These are phyloP conservation scores for Zelleria hepariella DNA, from an alignment of 2,888 invertebrate genomes.

Conservation along the genomic window DNA sequence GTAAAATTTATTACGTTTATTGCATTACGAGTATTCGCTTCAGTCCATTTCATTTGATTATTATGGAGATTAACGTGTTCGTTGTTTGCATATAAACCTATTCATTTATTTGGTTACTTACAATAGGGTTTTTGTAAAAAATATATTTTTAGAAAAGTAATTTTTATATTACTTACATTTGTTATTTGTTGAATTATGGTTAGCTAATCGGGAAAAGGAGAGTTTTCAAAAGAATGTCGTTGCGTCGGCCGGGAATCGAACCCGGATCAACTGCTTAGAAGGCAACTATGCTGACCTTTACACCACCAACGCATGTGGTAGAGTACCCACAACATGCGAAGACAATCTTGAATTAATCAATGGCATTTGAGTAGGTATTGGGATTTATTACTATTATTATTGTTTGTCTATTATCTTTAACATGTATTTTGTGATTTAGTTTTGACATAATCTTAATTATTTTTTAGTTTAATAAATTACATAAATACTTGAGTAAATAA, in stretches of 20 bases:
- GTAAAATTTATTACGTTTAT: neutral
- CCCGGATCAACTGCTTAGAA: slow-evolving; percentile 52
- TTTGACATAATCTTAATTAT: too few relatives aligned
- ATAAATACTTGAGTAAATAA: neutral
- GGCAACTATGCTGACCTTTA: slow-evolving; percentile 75
- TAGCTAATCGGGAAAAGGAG: neutral
- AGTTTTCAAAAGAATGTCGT: neutral
- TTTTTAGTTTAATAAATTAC: too few relatives aligned
- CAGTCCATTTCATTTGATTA: neutral
- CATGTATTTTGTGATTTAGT: too few relatives aligned
- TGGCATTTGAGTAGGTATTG: neutral
- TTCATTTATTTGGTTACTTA: too few relatives aligned
- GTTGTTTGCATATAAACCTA: neutral
- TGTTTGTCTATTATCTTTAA: too few relatives aligned
- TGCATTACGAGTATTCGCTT: neutral
- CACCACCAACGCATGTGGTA: slow-evolving; percentile 64
- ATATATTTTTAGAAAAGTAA: too few relatives aligned
- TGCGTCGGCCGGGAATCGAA: slow-evolving; percentile 23
- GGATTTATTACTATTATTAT: neutral
- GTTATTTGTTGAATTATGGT: too few relatives aligned
- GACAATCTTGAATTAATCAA: neutral
- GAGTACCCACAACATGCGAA: neutral
- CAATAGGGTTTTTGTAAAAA: too few relatives aligned
- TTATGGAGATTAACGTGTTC: neutral
- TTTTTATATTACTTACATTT: too few relatives aligned